Base-by-base conservation (phyloP, 2,113 vertebrate genomes). In the Rattus rattus region DNA sequence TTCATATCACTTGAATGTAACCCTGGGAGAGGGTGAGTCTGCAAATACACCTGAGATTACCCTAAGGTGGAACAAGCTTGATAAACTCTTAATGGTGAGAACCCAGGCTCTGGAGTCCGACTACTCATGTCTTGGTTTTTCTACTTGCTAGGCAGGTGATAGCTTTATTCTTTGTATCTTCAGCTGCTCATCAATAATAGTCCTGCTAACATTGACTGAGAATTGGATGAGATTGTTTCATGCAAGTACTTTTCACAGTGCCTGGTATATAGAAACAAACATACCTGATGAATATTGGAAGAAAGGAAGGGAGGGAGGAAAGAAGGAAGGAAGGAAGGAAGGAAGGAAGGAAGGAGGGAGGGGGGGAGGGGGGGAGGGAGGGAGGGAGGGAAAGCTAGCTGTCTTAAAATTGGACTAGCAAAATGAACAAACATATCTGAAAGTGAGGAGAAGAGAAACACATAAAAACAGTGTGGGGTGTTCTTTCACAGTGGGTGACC, bases 401-500 rank as follows among this genome's bases (percentile, higher is more conserved):
- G 39, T 30, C 84, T 94, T 76, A 76, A 85, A 96, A 59, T 22
- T 87, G 2, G 67, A 54, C 2, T 80, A 56, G 69, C 26, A 90
- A 75, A 69, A 59, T 49, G 81, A 54, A 73, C 47, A 13, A 36
- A 24, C 17, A 28, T 49, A 9, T 7, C 10, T 26, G 77, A 91
- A 88, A 70, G 75, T 63, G n/a, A 90, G 80, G 61, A 7, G 12
- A 61, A 84, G 24, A 17, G 67, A 47, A 49, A 9, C 1, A 8
- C 17, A 8, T n/a, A 9, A 61, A 11, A 73, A 63, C 3, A 2
- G 1, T 28, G 0, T 22, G 24, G 47, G 47, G 63, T 43, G 8
- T 14, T 24, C 12, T 20, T 61, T 63, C 73, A 49, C 26, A 24
- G 8, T 12, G 14, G 54, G 3, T 1, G 0, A 17, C 5, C 49